A percentile compares a stretch with the other conserved stretches of the same genome.
These are phyloP conservation scores for Zaprionus capensis DNA, from an alignment of 1,140 invertebrate genomes.

Conservation along the genomic window DNA sequence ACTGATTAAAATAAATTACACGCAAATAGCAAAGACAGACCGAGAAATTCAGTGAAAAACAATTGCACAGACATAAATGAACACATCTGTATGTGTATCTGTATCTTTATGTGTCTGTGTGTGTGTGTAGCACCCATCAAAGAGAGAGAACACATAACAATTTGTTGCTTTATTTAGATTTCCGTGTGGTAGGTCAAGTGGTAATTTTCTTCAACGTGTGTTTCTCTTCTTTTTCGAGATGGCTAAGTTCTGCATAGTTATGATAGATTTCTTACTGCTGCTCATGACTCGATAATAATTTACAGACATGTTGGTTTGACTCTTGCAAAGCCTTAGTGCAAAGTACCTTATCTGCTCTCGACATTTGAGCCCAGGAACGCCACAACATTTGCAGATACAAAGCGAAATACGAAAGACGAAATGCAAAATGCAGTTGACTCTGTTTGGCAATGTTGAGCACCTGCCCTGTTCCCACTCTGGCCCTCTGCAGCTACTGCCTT, in stretches of 20 bases:
- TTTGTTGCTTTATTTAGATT: slow-evolving; percentile 75
- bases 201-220: slow-evolving; percentile 68
- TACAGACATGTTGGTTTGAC: slow-evolving; percentile 1
- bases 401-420: neutral
- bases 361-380: neutral
- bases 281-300: slow-evolving; percentile 1
- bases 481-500: neutral
- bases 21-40: slow-evolving; percentile 19
- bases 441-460: neutral
- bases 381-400: neutral
- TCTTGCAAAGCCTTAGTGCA: neutral
- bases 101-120: neutral
- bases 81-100: neutral
- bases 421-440: neutral
- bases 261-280: neutral
- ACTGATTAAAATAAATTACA: slow-evolving; percentile 41
- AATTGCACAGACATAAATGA: slow-evolving; percentile 10
- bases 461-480: neutral
- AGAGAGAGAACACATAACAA: slow-evolving; percentile 47
- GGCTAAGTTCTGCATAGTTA: neutral
- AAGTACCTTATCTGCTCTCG: neutral
- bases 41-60: slow-evolving; percentile 20
- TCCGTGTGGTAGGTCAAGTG: slow-evolving; percentile 78
- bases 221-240: neutral
- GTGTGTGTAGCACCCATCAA: slow-evolving; percentile 6